Conservation (phyloP, 64 coral and sea anemone species). For the Astreopora myriophthalma region DNA sequence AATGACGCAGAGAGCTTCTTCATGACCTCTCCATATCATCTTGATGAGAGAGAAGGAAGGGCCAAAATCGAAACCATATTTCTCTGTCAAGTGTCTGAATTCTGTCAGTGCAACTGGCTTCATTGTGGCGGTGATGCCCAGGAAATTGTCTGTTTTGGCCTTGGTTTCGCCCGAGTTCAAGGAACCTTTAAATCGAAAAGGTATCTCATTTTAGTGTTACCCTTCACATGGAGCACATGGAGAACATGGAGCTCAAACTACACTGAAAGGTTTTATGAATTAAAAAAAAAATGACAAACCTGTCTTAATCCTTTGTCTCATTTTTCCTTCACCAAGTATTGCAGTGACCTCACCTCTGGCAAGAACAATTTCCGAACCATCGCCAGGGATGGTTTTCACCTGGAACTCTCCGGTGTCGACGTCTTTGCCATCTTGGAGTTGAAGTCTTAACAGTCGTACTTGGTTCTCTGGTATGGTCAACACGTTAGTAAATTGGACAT, state of each 20-base stretch:
- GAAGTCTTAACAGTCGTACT: slow-evolving; percentile 65
- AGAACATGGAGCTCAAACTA: neutral
- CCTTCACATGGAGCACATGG: no score
- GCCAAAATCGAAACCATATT: slow-evolving; percentile 72
- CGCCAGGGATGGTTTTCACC: slow-evolving; percentile 62
- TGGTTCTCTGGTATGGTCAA: slow-evolving; percentile 79
- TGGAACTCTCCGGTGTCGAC: slow-evolving; percentile 2
- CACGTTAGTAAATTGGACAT: slow-evolving; percentile 65
- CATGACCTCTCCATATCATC: slow-evolving; percentile 53
- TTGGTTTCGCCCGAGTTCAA: neutral
- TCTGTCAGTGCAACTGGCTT: slow-evolving; percentile 30
- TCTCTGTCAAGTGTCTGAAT: slow-evolving; percentile 60
- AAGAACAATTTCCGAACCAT: slow-evolving; percentile 72
- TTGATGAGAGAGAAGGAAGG: slow-evolving; percentile 59
- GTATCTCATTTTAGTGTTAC: neutral
- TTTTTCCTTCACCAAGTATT: slow-evolving; percentile 2
- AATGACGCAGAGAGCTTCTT: slow-evolving; percentile 56
- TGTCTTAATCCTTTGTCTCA: neutral
- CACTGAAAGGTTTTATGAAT: no score
- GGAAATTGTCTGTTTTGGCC: neutral
- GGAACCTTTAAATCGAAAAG: neutral
- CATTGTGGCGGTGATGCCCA: slow-evolving; percentile 43
- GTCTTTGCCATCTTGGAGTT: slow-evolving; percentile 41
- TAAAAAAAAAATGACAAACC: neutral
- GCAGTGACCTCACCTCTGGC: slow-evolving; percentile 43